Base-by-base conservation (phyloP, 2,797 vertebrate genomes). In the Esox masquinongy region DNA sequence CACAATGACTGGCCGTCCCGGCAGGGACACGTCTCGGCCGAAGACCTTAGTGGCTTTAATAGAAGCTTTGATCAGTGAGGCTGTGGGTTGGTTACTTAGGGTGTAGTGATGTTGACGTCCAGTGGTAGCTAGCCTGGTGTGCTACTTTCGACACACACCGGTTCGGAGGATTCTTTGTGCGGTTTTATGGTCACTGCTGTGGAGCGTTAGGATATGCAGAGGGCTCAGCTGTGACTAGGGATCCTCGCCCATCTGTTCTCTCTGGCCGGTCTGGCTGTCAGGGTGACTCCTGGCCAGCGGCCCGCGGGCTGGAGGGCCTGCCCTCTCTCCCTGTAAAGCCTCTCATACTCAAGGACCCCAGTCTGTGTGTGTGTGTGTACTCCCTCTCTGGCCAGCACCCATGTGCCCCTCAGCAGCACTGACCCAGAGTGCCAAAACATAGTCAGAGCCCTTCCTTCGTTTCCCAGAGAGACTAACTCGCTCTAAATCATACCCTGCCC, bases 51-150 rank as follows among this genome's bases (percentile, higher is more conserved):
- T 4, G 1, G 36, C 19, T 50, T 34, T 16, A 29, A 29, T 12
- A 16, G 29, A 29, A n/a, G 22, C 53, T 29, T 63, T 87, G 75
- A 67, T 78, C 63, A 36, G 77, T 61, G 79, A 81, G 79, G 82
- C 84, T 56, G 72, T 2, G 15, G 19, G 7, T 19, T 56, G n/a
- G 53, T 19, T 19, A 7, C 53, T 56, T 56, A 22, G 0, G 2
- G 6, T 3, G 53, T 39, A 31, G n/a, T 31, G 47, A 29, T 64
- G 12, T 5, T 26, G 31, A 34, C 5, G 59, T 39, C 36, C 36
- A 39, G 72, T 26, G 69, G 66, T 22, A 22, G 53, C 53, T 56
- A 9, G 53, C 53, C 53, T 56, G n/a, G 19, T 56, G 53, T 56
- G 17, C 1, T 56, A 22, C 69, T 49, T 73, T 82, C 3, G 50